A percentile compares a stretch with the other conserved stretches of the same genome.
Conservation (phyloP, 2,888 invertebrate species). For the Dolomedes plantarius region DNA sequence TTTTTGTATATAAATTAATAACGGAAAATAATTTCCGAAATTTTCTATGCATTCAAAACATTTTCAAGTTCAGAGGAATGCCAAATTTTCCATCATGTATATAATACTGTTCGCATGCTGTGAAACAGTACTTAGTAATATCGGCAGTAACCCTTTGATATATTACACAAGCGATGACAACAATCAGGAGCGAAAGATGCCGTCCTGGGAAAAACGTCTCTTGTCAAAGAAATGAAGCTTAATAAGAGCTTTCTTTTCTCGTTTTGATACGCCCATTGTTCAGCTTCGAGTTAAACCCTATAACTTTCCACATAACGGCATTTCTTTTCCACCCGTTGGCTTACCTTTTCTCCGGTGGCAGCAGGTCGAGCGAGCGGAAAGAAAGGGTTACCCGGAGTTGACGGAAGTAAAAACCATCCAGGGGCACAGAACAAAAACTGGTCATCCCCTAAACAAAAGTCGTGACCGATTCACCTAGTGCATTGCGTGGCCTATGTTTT, state of each 20-base stretch:
- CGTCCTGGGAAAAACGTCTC: background rate
- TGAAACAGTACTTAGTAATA: too few species aligned
- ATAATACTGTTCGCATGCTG: too few species aligned
- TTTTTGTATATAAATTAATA: too few species aligned
- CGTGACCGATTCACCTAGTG: constrained; percentile 67
- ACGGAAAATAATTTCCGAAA: too few species aligned
- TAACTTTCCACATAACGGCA: constrained; percentile 12
- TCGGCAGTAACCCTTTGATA: too few species aligned
- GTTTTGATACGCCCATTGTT: background rate
- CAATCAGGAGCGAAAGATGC: too few species aligned
- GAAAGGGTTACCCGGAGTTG: constrained; percentile 46
- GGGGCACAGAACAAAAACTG: constrained; percentile 17
- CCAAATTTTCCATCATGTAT: too few species aligned
- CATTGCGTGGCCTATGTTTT: constrained; percentile 26
- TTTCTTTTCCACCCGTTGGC: background rate
- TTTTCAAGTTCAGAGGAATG: too few species aligned
- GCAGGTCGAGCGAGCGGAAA: constrained; percentile 1
- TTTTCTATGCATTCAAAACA: too few species aligned
- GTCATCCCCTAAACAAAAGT: constrained; percentile 36
- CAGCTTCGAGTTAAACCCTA: background rate
- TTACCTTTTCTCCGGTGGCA: constrained; percentile 14
- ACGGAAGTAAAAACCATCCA: constrained; percentile 47
- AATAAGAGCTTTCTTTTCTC: background rate
- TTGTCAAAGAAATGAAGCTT: background rate
- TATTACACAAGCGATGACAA: too few species aligned